Percentiles rank a stretch among this genome's conserved stretches.
These are phyloP conservation scores for Cerastis leucographa DNA, from an alignment of 2,888 invertebrate genomes.

Conservation along the genomic window DNA sequence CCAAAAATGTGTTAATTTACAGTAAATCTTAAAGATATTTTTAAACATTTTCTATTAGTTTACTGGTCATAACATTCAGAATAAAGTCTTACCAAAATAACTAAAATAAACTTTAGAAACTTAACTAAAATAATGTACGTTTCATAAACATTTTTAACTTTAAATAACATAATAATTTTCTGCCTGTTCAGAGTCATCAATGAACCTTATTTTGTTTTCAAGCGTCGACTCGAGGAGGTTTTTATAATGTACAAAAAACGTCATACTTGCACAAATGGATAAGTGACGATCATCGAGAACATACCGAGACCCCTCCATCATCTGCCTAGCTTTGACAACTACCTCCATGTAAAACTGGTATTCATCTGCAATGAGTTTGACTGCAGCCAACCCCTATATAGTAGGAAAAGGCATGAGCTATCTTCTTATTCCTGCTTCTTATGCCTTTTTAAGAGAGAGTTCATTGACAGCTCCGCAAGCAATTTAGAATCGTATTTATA, in stretches of 20 bases:
- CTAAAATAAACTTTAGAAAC: slow-evolving; percentile 51
- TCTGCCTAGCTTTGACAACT: background rate
- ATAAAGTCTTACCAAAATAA: slow-evolving; percentile 40
- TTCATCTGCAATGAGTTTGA: background rate
- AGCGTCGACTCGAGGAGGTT: background rate
- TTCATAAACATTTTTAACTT: slow-evolving; percentile 32
- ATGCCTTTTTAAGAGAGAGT: background rate
- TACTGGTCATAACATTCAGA: background rate
- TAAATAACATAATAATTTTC: background rate
- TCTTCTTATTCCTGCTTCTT: background rate
- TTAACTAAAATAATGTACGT: slow-evolving; percentile 36
- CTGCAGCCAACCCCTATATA: background rate
- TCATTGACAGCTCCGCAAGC: slow-evolving; percentile 3
- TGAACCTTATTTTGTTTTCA: background rate
- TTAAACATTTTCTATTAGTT: background rate
- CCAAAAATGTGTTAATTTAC: background rate
- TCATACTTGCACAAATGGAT: background rate
- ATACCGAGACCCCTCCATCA: background rate
- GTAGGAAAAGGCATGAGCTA: background rate
- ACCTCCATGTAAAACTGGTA: background rate
- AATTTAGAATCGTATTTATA: slow-evolving; percentile 35
- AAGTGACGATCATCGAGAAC: background rate
- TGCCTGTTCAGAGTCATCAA: slow-evolving; percentile 7
- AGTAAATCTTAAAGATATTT: slow-evolving; percentile 2
- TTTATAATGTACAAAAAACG: background rate